Conservation (phyloP, 2,113 vertebrate species). For the Hydrolagus affinis region DNA sequence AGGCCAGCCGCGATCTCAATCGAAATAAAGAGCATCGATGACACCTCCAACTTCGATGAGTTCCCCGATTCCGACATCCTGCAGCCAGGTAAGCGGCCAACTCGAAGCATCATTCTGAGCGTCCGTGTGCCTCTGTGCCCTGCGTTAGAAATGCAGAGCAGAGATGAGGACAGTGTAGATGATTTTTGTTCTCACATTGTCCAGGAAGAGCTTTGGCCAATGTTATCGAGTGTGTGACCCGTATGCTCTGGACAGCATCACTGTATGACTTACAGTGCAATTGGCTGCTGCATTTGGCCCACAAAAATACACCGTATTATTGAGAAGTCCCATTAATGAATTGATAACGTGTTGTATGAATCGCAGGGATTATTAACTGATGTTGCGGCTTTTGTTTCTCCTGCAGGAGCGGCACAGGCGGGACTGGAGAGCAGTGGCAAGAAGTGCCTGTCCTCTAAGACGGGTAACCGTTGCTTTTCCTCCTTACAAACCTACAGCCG, state of each 20-base stretch:
- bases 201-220: no score
- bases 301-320: no score
- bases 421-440: constrained; percentile 26
- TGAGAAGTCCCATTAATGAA: background rate
- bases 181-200: no score
- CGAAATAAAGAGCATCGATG: constrained; percentile 97
- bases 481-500: background rate
- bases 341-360: background rate
- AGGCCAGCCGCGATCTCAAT: constrained; percentile 93
- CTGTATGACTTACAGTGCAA: no score
- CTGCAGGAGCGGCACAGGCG: constrained; percentile 26
- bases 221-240: no score
- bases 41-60: constrained; percentile 97
- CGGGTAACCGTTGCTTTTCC: constrained; percentile 19
- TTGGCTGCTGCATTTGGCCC: no score
- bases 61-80: constrained; percentile 97
- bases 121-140: no score
- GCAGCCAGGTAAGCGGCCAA: constrained; percentile 67
- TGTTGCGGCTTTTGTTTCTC: background rate
- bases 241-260: no score
- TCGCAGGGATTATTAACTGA: background rate
- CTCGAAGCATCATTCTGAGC: no score
- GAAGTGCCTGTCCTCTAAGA: constrained; percentile 30
- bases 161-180: no score
- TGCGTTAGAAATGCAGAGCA: no score